Evolutionary conservation across 2,888 invertebrate genomes (phyloP).

Genomic region (Drosophila tripunctata): DNA sequence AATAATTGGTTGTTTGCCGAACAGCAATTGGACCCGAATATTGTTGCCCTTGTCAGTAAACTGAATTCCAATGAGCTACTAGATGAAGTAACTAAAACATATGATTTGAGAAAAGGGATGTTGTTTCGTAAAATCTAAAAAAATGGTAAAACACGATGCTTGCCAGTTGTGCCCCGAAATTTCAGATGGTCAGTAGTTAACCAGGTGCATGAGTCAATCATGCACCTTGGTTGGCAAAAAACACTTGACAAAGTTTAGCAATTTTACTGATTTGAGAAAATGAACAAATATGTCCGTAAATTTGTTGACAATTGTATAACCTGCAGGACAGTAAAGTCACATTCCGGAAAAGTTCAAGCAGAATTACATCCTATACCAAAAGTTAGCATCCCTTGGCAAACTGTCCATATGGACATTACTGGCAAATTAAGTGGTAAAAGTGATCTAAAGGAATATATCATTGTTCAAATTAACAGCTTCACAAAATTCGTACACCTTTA

Average conservation of each 20-base stretch:
- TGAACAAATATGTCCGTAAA: neutral
- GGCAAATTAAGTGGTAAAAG: no score
- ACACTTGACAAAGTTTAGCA: neutral
- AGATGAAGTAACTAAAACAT: constrained; percentile 9
- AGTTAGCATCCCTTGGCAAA: neutral
- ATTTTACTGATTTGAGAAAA: neutral
- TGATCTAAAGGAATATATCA: neutral
- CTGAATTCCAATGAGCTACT: constrained; percentile 12
- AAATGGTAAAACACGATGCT: neutral
- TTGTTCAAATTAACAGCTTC: neutral
- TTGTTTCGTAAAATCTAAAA: constrained; percentile 21
- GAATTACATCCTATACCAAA: no score
- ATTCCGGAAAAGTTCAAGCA: no score
- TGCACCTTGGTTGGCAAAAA: constrained; percentile 7
- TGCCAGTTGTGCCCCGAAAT: no score
- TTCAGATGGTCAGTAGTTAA: constrained; percentile 9
- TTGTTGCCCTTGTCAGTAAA: constrained; percentile 4
- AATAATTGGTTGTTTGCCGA: constrained; percentile 14
- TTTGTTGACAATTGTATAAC: neutral
- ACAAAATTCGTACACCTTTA: neutral
- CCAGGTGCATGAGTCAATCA: constrained; percentile 9
- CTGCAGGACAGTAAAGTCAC: no score
- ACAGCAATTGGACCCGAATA: constrained; percentile 3
- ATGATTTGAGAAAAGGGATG: neutral
- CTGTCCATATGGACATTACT: neutral